Evolutionary conservation across 2,888 invertebrate genomes (phyloP).

Genomic region (Hemistola chrysoprasaria): DNA sequence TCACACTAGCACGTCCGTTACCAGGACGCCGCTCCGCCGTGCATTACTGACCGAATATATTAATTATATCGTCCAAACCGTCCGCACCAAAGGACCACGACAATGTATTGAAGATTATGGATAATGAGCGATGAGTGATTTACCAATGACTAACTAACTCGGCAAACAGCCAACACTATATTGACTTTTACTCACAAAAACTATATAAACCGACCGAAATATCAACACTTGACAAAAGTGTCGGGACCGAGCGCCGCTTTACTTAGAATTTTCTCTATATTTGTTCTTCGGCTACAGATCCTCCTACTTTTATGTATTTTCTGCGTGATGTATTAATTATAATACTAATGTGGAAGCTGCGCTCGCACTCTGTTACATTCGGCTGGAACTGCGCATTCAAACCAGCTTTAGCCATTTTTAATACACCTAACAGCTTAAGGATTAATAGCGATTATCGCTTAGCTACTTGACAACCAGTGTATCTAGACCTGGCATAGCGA

Average conservation of each 20-base stretch:
- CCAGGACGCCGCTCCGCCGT: slow-evolving; percentile 26
- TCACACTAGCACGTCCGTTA: slow-evolving; percentile 37
- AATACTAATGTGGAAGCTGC: slow-evolving; percentile 42
- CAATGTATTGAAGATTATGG: slow-evolving; percentile 34
- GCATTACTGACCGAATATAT: slow-evolving; percentile 58
- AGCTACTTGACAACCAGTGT: slow-evolving; percentile 9
- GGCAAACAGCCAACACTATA: slow-evolving; percentile 63
- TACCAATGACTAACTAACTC: slow-evolving; percentile 57
- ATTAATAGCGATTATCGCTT: slow-evolving; percentile 14
- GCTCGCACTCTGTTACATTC: slow-evolving; percentile 34
- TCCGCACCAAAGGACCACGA: slow-evolving; percentile 53
- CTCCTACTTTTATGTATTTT: slow-evolving; percentile 47
- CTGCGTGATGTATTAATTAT: slow-evolving; percentile 56
- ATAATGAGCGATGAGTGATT: slow-evolving; percentile 68
- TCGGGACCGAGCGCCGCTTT: slow-evolving; percentile 28
- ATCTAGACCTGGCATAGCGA: slow-evolving; percentile 13
- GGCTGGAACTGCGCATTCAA: neutral
- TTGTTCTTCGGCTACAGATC: slow-evolving; percentile 34
- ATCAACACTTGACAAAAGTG: slow-evolving; percentile 39
- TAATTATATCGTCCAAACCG: slow-evolving; percentile 29
- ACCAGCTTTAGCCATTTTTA: slow-evolving; percentile 9
- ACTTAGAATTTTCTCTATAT: slow-evolving; percentile 35
- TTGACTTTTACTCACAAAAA: slow-evolving; percentile 58
- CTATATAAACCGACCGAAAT: slow-evolving; percentile 39
- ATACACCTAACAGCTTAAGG: slow-evolving; percentile 8